A percentile compares a stretch with the other conserved stretches of the same genome.
Evolutionary conservation across 1,140 invertebrate genomes (phyloP).

Genomic region (Drosophila kepulauana): DNA sequence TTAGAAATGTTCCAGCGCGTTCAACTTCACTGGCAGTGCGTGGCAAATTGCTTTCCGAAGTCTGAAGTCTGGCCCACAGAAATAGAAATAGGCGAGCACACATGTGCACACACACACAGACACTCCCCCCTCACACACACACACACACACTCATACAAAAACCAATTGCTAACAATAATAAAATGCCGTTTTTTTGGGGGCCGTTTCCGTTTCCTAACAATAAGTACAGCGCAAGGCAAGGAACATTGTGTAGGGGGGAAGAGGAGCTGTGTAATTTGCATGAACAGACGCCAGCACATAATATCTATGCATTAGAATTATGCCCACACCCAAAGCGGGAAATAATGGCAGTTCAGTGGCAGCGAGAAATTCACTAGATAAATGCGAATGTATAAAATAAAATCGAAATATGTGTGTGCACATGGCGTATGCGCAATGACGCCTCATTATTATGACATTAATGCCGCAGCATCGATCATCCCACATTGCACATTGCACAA

Average conservation of each 20-base stretch:
- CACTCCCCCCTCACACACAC: neutral
- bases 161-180: constrained; percentile 78
- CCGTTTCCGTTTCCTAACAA: constrained; percentile 73
- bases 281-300: constrained; percentile 74
- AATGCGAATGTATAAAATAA: constrained; percentile 50
- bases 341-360: constrained; percentile 60
- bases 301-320: constrained; percentile 81
- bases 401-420: constrained; percentile 57
- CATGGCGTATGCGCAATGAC: constrained; percentile 77
- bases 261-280: constrained; percentile 65
- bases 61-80: constrained; percentile 62
- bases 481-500: constrained; percentile 14
- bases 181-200: constrained; percentile 59
- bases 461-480: constrained; percentile 67
- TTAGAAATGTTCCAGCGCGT: constrained; percentile 81
- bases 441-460: constrained; percentile 74
- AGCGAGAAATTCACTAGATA: constrained; percentile 60
- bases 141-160: constrained; percentile 34
- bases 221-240: constrained; percentile 49
- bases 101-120: constrained; percentile 32
- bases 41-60: constrained; percentile 83
- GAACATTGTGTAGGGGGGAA: neutral
- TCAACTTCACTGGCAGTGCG: constrained; percentile 83
- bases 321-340: constrained; percentile 50
- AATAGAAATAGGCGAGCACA: neutral